Percentiles rank a stretch among this genome's conserved stretches.
Evolutionary conservation across 2,888 invertebrate genomes (phyloP).

Genomic region (Drosophila basisetae): DNA sequence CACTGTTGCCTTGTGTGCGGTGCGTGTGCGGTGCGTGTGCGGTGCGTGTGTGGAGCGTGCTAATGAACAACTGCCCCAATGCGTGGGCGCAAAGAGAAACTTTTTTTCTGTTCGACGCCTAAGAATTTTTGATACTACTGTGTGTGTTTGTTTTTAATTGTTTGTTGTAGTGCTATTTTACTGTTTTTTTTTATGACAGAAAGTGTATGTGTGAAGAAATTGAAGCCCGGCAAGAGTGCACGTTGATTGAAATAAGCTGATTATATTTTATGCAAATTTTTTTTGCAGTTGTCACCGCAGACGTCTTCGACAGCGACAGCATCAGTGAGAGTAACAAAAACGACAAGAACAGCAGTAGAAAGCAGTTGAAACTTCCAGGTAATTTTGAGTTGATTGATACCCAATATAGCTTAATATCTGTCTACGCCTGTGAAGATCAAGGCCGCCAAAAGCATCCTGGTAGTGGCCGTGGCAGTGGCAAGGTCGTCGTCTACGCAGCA

Average conservation of each 20-base stretch:
- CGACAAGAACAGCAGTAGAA: not conserved
- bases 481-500: conserved; percentile 35
- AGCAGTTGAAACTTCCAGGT: conserved; percentile 34
- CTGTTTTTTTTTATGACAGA: conserved; percentile 27
- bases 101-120: conserved; percentile 35
- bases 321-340: conserved; percentile 5
- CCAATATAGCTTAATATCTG: conserved; percentile 15
- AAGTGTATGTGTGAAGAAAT: conserved; percentile 45
- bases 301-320: not conserved
- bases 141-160: conserved; percentile 34
- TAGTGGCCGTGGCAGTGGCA: conserved; percentile 25
- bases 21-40: conserved; percentile 20
- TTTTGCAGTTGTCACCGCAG: conserved; percentile 41
- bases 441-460: conserved; percentile 43
- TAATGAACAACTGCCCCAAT: conserved; percentile 50
- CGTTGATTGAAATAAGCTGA: conserved; percentile 48
- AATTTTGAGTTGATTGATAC: conserved; percentile 31
- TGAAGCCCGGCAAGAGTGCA: conserved; percentile 57
- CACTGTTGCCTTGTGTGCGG: conserved; percentile 38
- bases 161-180: conserved; percentile 26
- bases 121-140: conserved; percentile 43
- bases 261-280: conserved; percentile 72
- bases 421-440: conserved; percentile 63
- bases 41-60: conserved; percentile 47
- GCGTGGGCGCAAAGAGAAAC: conserved; percentile 74